These are phyloP conservation scores for Scrobipalpa costella DNA, from an alignment of 2,888 invertebrate genomes.

Conservation along the genomic window DNA sequence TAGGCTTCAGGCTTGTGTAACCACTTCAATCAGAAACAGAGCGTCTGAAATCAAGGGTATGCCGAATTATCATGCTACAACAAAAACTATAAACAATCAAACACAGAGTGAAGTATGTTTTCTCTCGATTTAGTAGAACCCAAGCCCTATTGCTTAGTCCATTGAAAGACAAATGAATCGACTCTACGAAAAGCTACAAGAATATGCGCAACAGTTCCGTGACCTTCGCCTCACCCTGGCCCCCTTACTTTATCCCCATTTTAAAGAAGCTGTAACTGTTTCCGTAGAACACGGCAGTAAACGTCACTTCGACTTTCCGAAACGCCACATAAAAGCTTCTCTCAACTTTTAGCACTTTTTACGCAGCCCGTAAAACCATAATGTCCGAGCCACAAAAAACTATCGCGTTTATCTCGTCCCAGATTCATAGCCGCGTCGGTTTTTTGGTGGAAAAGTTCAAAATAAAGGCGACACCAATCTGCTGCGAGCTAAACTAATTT, in stretches of 20 bases:
- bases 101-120: too few relatives aligned
- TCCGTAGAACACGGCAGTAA: slow-evolving; percentile 32
- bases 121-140: too few relatives aligned
- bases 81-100: too few relatives aligned
- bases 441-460: slow-evolving; percentile 4
- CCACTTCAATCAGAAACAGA: too few relatives aligned
- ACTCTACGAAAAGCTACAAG: not conserved
- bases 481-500: not conserved
- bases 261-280: slow-evolving; percentile 1
- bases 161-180: too few relatives aligned
- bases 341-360: slow-evolving; percentile 7
- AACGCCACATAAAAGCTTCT: slow-evolving; percentile 17
- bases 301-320: slow-evolving; percentile 38
- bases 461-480: not conserved
- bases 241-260: not conserved
- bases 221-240: slow-evolving; percentile 5
- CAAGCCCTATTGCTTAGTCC: too few relatives aligned
- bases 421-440: not conserved
- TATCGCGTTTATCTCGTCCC: slow-evolving; percentile 4
- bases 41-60: too few relatives aligned
- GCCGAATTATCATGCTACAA: too few relatives aligned
- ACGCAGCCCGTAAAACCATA: slow-evolving; percentile 17
- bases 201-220: slow-evolving; percentile 3
- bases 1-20: too few relatives aligned
- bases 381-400: slow-evolving; percentile 7